These are phyloP conservation scores for Odocoileus hemionus DNA, from an alignment of 2,113 vertebrate species.

Conservation along the genomic window DNA sequence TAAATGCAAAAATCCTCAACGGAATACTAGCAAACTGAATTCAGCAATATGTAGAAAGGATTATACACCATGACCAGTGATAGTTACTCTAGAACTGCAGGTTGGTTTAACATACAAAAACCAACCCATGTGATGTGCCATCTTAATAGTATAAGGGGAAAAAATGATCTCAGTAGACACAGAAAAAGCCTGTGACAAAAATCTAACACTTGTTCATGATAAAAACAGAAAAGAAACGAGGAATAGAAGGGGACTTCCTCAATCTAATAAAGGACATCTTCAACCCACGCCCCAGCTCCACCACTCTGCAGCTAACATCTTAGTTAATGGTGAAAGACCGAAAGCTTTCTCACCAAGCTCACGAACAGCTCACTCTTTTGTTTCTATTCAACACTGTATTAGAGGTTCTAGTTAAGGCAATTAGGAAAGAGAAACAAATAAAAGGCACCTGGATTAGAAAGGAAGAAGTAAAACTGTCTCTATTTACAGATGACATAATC, in stretches of 20 bases:
- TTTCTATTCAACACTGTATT: neutral
- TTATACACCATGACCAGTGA: neutral
- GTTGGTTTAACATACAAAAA: neutral
- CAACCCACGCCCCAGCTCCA: neutral
- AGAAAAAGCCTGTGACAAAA: neutral
- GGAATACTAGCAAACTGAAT: neutral
- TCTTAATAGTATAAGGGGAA: neutral
- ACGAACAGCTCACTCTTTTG: neutral
- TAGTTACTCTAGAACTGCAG: neutral
- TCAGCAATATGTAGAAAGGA: neutral
- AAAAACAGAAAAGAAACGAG: neutral
- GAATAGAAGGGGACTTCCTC: neutral
- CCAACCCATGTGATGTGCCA: neutral
- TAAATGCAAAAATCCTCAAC: neutral
- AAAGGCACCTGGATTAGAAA: neutral
- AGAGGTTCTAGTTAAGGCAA: neutral
- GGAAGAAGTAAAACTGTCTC: neutral
- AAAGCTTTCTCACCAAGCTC: neutral
- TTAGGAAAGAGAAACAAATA: neutral
- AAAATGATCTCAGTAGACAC: neutral
- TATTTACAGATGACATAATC: neutral
- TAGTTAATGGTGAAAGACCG: neutral
- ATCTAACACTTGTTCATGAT: neutral
- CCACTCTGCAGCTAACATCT: neutral
- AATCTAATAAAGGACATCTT: neutral